Conservation (phyloP, 2,888 invertebrate species). For the Gymnosoma rotundatum region DNA sequence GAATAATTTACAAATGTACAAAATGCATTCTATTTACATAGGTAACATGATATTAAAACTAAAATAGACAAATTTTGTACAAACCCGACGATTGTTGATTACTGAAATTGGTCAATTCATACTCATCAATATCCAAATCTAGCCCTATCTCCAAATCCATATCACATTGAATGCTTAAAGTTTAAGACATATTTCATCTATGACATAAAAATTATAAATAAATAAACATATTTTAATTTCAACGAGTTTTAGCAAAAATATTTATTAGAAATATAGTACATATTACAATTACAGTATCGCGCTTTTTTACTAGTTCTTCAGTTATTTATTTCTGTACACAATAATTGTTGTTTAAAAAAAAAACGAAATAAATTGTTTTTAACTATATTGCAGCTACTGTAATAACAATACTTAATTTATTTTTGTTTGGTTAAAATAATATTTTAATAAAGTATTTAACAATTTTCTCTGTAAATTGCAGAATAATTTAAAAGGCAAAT, state of each 20-base stretch:
- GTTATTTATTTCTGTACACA: too few species aligned
- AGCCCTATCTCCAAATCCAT: conserved; percentile 58
- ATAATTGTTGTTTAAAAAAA: background rate
- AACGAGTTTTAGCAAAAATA: too few species aligned
- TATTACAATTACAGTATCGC: too few species aligned
- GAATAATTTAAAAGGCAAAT: too few species aligned
- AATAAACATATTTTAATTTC: background rate
- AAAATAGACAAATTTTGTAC: conserved; percentile 22
- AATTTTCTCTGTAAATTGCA: too few species aligned
- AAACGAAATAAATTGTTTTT: background rate
- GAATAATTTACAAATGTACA: conserved; percentile 38
- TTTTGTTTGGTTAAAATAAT: too few species aligned
- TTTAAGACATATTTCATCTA: conserved; percentile 45
- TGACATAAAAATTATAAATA: background rate
- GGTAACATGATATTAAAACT: background rate
- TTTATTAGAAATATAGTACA: too few species aligned
- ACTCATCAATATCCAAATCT: conserved; percentile 60
- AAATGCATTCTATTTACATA: background rate
- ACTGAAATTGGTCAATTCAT: conserved; percentile 53
- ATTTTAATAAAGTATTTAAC: too few species aligned
- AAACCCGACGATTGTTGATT: conserved; percentile 58
- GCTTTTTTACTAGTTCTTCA: too few species aligned
- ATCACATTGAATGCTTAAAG: conserved; percentile 43
- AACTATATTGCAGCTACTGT: background rate
- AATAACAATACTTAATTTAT: too few species aligned